phyloP scores from a whole-genome alignment of 2,113 vertebrate species.

The Limnothrissa miodon region DNA sequence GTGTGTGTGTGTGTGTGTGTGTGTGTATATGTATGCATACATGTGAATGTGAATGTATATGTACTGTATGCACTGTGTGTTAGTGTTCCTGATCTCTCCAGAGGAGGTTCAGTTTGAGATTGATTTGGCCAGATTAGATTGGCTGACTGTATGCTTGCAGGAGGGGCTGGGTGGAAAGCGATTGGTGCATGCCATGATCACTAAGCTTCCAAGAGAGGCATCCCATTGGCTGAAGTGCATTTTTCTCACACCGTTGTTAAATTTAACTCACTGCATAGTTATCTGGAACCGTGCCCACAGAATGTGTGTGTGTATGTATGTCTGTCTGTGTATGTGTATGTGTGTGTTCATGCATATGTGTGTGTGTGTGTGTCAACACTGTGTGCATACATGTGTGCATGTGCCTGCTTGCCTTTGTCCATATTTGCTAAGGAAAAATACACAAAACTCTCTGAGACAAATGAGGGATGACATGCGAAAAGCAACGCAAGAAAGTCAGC shows the following conservation, averaged over 20 bases:
- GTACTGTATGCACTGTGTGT: conserved; percentile 20
- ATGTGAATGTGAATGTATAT: conserved; percentile 18
- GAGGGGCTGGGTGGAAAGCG: conserved; percentile 37
- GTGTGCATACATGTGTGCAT: neutral
- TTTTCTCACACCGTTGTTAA: conserved; percentile 44
- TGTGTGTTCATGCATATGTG: neutral
- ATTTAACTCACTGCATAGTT: conserved; percentile 36
- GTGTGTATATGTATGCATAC: conserved; percentile 22
- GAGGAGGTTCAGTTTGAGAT: conserved; percentile 21
- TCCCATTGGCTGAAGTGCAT: conserved; percentile 37
- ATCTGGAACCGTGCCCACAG: conserved; percentile 28
- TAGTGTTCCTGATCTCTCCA: conserved; percentile 24
- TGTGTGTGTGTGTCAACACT: no score
- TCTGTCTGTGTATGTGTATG: neutral
- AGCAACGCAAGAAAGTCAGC: neutral
- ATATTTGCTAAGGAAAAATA: neutral
- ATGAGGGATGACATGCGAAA: neutral
- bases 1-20: conserved; percentile 11
- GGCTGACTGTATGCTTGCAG: conserved; percentile 56
- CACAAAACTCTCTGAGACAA: neutral
- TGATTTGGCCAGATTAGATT: conserved; percentile 62
- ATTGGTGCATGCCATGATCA: conserved; percentile 26
- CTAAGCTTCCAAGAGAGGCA: conserved; percentile 38
- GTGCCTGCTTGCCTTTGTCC: neutral
- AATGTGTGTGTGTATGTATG: conserved; percentile 23